Percentiles rank a stretch among this genome's conserved stretches.
These are phyloP conservation scores for Drosophila multiciliata DNA, from an alignment of 2,888 invertebrate species.

Conservation along the genomic window DNA sequence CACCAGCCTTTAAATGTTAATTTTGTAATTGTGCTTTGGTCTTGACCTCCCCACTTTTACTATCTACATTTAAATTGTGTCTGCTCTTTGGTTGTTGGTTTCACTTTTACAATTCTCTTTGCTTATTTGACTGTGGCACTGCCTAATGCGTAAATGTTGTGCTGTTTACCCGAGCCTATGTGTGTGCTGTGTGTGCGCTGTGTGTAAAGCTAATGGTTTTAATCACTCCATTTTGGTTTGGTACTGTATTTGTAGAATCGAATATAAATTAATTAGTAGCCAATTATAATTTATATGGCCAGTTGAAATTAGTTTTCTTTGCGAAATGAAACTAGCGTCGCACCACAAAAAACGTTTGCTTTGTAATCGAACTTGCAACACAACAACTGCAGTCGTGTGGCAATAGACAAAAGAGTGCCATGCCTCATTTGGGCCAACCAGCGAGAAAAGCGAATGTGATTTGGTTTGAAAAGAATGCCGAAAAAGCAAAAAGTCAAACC, in stretches of 20 bases:
- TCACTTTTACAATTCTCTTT: conserved; percentile 21
- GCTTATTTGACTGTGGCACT: conserved; percentile 5
- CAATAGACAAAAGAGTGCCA: conserved; percentile 25
- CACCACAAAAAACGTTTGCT: background rate
- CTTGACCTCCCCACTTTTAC: conserved; percentile 10
- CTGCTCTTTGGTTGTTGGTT: conserved; percentile 14
- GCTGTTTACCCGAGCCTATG: conserved; percentile 8
- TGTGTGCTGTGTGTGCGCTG: background rate
- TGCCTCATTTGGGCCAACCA: conserved; percentile 57
- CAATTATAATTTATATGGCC: no score
- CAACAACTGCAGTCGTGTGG: conserved; percentile 10
- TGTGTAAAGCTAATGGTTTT: conserved; percentile 4
- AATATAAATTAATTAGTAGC: no score
- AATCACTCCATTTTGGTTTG: background rate
- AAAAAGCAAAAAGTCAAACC: conserved; percentile 21
- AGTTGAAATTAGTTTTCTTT: background rate
- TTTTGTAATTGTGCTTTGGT: conserved; percentile 24
- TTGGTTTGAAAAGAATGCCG: conserved; percentile 7
- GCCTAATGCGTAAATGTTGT: conserved; percentile 26
- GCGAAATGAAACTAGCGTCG: background rate
- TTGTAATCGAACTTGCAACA: conserved; percentile 26
- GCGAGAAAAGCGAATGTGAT: conserved; percentile 20
- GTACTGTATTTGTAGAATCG: no score
- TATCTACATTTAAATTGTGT: background rate
- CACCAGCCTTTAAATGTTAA: conserved; percentile 21